Evolutionary conservation across 2,113 vertebrate species (phyloP), one percentile per base, ranked within the genome.

Genomic region (Conger conger): DNA sequence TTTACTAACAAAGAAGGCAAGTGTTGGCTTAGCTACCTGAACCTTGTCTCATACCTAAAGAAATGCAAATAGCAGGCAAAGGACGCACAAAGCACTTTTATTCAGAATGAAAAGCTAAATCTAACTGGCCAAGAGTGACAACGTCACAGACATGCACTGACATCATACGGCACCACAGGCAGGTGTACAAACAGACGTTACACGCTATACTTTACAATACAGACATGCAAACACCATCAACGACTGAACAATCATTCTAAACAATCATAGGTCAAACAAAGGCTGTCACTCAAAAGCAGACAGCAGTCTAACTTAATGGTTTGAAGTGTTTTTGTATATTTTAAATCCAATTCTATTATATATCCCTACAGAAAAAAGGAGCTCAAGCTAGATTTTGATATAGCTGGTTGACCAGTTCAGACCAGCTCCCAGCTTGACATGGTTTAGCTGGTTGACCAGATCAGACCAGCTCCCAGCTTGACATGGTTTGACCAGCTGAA

Each of bases 241-340:
- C 40, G 8, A 15, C 35, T 79, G 83, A 60, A 60, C 36, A 30
- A 20, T 57, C 50, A 60, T 23, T 20, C 27, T n/a, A n/a, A n/a
- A n/a, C n/a, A n/a, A n/a, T n/a, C n/a, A n/a, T n/a, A n/a, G n/a
- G n/a, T n/a, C n/a, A n/a, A n/a, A n/a, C 85, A 86, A 40, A 23
- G 82, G 73, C 50, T 42, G 85, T 79, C 85, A 81, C 80, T 82
- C 53, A 82, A n/a, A 68, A 5, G 9, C 15, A 60, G 33, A 13
- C 16, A 30, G n/a, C 20, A 11, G n/a, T 42, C 6, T 42, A 17
- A 20, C 17, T 81, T 53, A 54, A 42, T 53, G n/a, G 9, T 33
- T 73, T 11, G 0, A 73, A 33, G 6, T 33, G 11, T 33, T n/a
- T 30, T 33, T n/a, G 2, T 2, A 13, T 18, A 18, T 60, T 60